Evolutionary conservation across 2,113 vertebrate species (phyloP), one percentile per base, ranked within the genome.

Genomic region (Tauraco erythrolophus): DNA sequence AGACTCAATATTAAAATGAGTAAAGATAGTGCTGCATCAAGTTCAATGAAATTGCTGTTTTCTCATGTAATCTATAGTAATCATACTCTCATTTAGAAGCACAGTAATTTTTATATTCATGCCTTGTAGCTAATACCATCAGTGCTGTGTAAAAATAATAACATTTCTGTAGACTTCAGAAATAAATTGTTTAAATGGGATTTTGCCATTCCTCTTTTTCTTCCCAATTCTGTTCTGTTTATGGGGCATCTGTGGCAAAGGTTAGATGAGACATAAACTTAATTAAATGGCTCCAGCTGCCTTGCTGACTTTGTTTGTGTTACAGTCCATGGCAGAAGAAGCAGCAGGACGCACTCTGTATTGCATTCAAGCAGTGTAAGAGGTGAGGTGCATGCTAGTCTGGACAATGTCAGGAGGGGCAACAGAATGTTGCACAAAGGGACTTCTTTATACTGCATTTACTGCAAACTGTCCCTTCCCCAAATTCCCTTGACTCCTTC

Each of bases 121-220:
- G 30, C 43, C 71, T 94, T 86, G 75, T 58, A 94, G 68, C 35
- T 85, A 90, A 92, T 68, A 27, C 33, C 69, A 86, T 90, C 90
- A 84, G 33, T 24, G 39, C 16, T 79, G 21, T 62, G 33, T 64
- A 91, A 88, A 89, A 95, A 89, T 69, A 93, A 93, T 41, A 96
- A 23, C 33, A 64, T 77, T 92, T 71, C 71, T 75, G 48, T 43
- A 89, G 75, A 88, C 39, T 64, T 96, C 57, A 69, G 58, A 94
- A 97, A 97, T 70, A 92, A 92, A 92, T 92, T 83, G 78, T 83
- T 97, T 88, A 88, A 88, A 95, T 57, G 85, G 61, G 71, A 92
- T 94, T 96, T 95, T 87, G 24, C 43, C 41, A 83, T 91, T 77
- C 80, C 35, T 84, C 24, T 83, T 71, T n/a, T 79, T 88, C 75